Base-by-base conservation (phyloP, 2,113 vertebrate species). In the Ascaphus truei region DNA sequence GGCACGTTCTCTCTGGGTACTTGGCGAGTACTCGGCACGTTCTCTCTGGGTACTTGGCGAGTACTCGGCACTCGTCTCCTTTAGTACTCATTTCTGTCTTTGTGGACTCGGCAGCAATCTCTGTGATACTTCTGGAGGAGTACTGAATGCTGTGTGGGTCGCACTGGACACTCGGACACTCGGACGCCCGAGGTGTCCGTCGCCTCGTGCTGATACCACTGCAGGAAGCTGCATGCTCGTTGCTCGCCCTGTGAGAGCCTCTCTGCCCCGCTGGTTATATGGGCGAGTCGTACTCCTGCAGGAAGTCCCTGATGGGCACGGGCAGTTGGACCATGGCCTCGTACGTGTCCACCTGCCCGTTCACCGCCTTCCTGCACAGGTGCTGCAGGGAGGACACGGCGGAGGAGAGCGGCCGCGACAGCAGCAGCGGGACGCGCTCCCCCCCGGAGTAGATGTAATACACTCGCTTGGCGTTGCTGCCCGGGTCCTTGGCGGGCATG, bases 331-430 rank as follows among this genome's bases (percentile, higher is more conserved):
- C 92, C 78, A 85, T 88, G 67, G 90, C 92, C 52, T 89, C 86
- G 0, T 93, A 95, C 51, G 90, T 87, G 75, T 93, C 92, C 82
- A 94, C 75, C 77, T 95, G 92, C 61, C 95, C 93, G 0, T 99
- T 98, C 56, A 99, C 95, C 0, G 95, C 96, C 83, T 98, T 98
- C 61, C 97, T 90, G 79, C 96, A 98, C 72, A 99, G 86, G 76
- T 99, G 97, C 79, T 99, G 94, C 72, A 99, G 83, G 0, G 89
- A 92, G 67, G 95, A 95, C 73, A 97, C 85, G 2, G 77, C 93
- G 33, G 89, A 92, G 73, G 90, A 91, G 2, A 97, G 88, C 0
- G 97, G 97, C 67, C 88, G 90, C 74, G 90, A 88, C 65, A 99
- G 84, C 76, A 95, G 92, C 83, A 99, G 79, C 0, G 97, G 96